Conservation (phyloP, 2,888 invertebrate species). For the Glaucopsyche alexis region DNA sequence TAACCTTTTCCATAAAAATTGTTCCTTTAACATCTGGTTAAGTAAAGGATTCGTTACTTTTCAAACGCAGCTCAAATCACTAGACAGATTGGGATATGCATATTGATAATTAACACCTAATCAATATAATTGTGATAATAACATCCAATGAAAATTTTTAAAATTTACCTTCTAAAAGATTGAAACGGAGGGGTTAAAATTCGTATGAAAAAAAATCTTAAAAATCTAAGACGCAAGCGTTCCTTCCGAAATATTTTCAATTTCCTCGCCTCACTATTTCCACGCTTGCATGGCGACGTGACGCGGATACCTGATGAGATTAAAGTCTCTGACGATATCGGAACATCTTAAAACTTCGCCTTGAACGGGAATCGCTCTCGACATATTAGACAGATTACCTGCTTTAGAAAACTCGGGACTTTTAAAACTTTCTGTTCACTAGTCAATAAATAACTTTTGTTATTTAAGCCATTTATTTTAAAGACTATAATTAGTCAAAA, state of each 20-base stretch:
- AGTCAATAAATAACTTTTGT: not conserved
- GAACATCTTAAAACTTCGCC: conserved; percentile 14
- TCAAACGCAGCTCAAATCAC: not conserved
- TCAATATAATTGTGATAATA: not conserved
- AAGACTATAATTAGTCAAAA: not conserved
- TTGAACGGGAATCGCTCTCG: conserved; percentile 4
- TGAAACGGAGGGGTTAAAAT: not conserved
- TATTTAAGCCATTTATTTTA: not conserved
- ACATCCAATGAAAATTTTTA: too few species aligned
- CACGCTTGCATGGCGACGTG: conserved; percentile 15
- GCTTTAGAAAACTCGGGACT: not conserved
- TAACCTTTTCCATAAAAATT: conserved; percentile 11
- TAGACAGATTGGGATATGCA: not conserved
- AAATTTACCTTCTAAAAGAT: not conserved
- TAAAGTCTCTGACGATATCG: conserved; percentile 5
- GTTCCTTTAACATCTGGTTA: not conserved
- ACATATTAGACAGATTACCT: conserved; percentile 12
- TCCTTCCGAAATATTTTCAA: conserved; percentile 20
- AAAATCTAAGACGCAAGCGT: conserved; percentile 3
- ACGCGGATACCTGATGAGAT: conserved; percentile 16
- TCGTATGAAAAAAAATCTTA: not conserved
- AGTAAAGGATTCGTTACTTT: not conserved
- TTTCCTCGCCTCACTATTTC: conserved; percentile 22
- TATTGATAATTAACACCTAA: not conserved
- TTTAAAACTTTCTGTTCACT: conserved; percentile 3